Percentiles rank a stretch among this genome's conserved stretches.
Conservation (phyloP, 2,888 invertebrate genomes). For the Synergus itoensis region DNA sequence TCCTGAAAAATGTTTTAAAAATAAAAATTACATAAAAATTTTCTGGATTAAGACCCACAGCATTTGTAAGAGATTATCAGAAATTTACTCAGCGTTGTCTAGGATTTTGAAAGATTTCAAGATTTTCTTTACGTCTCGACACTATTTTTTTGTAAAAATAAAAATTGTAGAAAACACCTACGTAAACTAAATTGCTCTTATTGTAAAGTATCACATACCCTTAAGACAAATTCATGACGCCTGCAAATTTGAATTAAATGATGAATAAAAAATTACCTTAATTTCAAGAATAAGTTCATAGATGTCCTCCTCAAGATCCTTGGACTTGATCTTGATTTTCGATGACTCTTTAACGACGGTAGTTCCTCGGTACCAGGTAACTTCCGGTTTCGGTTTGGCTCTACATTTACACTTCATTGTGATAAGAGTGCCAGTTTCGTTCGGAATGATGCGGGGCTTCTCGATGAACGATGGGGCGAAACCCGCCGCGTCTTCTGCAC, state of each 20-base stretch:
- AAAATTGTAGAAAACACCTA: no score
- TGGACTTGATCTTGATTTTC: constrained; percentile 90
- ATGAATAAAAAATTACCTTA: constrained; percentile 77
- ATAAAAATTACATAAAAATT: constrained; percentile 4
- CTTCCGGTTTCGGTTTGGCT: constrained; percentile 96
- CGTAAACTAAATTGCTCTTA: no score
- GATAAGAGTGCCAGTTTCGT: constrained; percentile 97
- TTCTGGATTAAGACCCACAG: no score
- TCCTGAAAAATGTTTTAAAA: constrained; percentile 80
- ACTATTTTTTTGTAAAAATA: no score
- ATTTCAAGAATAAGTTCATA: constrained; percentile 93
- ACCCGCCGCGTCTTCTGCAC: constrained; percentile 94
- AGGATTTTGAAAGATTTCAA: no score
- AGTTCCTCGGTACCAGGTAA: constrained; percentile 96
- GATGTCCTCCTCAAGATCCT: constrained; percentile 89
- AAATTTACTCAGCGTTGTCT: no score
- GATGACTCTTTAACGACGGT: constrained; percentile 90
- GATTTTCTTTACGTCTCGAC: no score
- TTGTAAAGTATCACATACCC: no score
- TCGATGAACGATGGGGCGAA: constrained; percentile 98
- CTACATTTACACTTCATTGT: constrained; percentile 98
- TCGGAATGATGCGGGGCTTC: constrained; percentile 99
- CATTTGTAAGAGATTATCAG: no score
- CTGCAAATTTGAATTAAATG: constrained; percentile 4
- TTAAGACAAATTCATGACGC: no score